Evolutionary conservation across 2,797 vertebrate genomes (phyloP), one percentile per base, ranked within the genome.

Genomic region (Amniataba percoides): DNA sequence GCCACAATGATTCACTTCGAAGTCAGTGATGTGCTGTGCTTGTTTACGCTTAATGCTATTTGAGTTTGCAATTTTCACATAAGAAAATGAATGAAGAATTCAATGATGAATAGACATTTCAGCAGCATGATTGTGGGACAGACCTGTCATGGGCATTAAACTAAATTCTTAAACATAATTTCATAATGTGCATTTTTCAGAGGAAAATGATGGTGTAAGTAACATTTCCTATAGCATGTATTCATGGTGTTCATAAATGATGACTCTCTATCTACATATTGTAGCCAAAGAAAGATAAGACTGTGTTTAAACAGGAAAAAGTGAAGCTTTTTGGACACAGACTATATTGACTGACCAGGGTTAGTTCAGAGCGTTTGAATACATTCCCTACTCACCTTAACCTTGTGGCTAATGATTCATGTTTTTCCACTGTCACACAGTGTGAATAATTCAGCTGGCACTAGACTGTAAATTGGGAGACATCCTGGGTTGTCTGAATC

Each of bases 1-100:
- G 12, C 16, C 40, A 25, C 42, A 71, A 39, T 21, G 21, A 72
- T 76, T 40, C 40, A 68, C 81, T 76, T 71, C 71, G 75, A 49
- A 81, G 68, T 52, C 66, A 46, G 19, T 31, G 34, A 43, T 70
- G 57, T 57, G 45, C 42, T 76, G 25, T 56, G 56, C 40, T 31
- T 55, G 42, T 70, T 57, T 64, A 1, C 21, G 45, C 40, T 78
- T 79, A 55, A 71, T 55, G 31, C 25, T 18, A 48, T 69, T 75
- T 82, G 23, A 66, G 48, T 42, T 66, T 63, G 19, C 48, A 34
- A 14, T 71, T 75, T 64, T 58, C 13, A 36, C 60, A 65, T 78
- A 27, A 53, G n/a, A 58, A 63, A 56, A 45, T 27, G 31, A 61
- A 25, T 53, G n/a, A n/a, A 61, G 13, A 58, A 78, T 46, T 58